Percentiles rank a stretch among this genome's conserved stretches.
These are phyloP conservation scores for Cydia splendana DNA, from an alignment of 1,140 invertebrate species.

Conservation along the genomic window DNA sequence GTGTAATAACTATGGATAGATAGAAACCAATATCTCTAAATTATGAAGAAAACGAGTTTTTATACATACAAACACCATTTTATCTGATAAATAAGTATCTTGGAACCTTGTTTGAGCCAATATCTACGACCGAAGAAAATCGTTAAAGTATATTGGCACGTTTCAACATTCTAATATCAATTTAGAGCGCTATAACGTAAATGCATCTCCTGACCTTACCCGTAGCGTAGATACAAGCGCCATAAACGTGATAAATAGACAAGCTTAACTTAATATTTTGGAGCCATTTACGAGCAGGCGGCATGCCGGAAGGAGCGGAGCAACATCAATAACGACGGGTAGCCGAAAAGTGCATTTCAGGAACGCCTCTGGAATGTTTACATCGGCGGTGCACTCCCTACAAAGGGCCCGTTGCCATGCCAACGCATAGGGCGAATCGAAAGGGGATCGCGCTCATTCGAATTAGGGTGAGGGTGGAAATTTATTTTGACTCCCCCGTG, in stretches of 20 bases:
- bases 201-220: constrained; percentile 55
- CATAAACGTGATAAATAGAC: constrained; percentile 61
- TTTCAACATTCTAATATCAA: constrained; percentile 28
- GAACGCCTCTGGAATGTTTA: constrained; percentile 45
- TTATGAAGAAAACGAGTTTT: too few relatives aligned
- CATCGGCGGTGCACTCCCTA: constrained; percentile 56
- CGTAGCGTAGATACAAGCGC: constrained; percentile 40
- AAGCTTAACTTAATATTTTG: constrained; percentile 57
- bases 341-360: constrained; percentile 45
- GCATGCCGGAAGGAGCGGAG: constrained; percentile 45
- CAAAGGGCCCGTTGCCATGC: constrained; percentile 63
- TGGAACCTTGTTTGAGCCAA: too few relatives aligned
- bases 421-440: constrained; percentile 62
- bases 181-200: constrained; percentile 37
- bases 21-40: too few relatives aligned
- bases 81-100: background rate
- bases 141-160: constrained; percentile 8
- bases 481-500: constrained; percentile 68
- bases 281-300: constrained; percentile 50
- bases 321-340: constrained; percentile 53
- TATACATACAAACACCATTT: background rate
- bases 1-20: too few relatives aligned
- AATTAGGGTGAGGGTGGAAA: constrained; percentile 75
- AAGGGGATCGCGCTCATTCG: constrained; percentile 62
- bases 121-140: background rate